Conservation (phyloP, 2,888 invertebrate genomes). For the Caprella mutica region DNA sequence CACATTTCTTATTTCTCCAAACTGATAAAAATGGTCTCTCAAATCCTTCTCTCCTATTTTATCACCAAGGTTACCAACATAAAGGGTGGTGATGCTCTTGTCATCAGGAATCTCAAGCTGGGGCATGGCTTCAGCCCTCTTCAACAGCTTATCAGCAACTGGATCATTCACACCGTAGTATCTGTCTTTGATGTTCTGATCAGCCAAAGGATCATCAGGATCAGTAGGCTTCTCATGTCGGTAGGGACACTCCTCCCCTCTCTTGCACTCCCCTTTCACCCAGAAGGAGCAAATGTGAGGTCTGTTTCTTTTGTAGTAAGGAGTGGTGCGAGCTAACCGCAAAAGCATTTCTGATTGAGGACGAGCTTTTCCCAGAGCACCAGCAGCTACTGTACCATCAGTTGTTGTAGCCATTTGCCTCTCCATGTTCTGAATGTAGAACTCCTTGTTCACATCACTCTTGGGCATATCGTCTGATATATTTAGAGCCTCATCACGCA, state of each 20-base stretch:
- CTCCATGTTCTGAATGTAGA: conserved; percentile 83
- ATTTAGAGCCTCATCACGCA: conserved; percentile 79
- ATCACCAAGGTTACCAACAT: conserved; percentile 55
- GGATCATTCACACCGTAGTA: conserved; percentile 94
- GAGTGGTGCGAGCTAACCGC: conserved; percentile 79
- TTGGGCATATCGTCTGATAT: conserved; percentile 82
- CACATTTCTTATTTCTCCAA: conserved; percentile 89
- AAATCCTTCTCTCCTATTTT: conserved; percentile 34
- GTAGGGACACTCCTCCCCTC: conserved; percentile 94
- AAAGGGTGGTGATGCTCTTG: conserved; percentile 86
- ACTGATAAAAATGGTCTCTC: conserved; percentile 95
- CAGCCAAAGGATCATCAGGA: conserved; percentile 89
- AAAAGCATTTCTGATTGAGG: conserved; percentile 69
- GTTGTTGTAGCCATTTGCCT: conserved; percentile 30
- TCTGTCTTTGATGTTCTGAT: conserved; percentile 87
- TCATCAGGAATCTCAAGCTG: conserved; percentile 92
- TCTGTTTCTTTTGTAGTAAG: conserved; percentile 87
- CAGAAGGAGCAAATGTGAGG: conserved; percentile 95
- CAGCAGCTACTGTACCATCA: conserved; percentile 39
- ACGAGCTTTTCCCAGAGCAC: conserved; percentile 50
- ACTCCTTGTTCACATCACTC: conserved; percentile 89
- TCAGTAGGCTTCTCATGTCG: conserved; percentile 93
- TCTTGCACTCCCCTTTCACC: conserved; percentile 94
- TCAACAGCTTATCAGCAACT: conserved; percentile 84
- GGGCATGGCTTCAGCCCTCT: conserved; percentile 83